Evolutionary conservation across 2,113 vertebrate species (phyloP).

Genomic region (Tetrao urogallus): DNA sequence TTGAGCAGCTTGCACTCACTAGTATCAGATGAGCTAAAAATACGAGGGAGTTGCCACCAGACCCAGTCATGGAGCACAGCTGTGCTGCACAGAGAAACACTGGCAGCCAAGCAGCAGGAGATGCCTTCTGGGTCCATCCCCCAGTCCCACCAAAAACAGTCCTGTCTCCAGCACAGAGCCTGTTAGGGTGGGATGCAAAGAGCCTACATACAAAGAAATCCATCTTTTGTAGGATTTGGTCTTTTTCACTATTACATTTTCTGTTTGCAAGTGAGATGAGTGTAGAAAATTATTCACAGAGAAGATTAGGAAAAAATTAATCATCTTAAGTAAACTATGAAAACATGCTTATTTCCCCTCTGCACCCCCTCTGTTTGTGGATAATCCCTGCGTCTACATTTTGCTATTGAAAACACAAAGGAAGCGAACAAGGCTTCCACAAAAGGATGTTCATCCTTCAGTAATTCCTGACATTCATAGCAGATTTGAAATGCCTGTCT

Average conservation of each 20-base stretch:
- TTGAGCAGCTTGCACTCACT: neutral
- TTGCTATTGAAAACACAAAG: conserved; percentile 7
- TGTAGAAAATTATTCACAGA: neutral
- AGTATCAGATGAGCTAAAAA: neutral
- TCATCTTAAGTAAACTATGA: neutral
- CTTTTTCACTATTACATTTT: neutral
- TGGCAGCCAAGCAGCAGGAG: neutral
- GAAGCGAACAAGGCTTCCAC: neutral
- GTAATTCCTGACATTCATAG: conserved; percentile 32
- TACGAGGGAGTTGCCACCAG: neutral
- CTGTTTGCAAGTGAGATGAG: neutral
- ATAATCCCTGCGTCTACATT: neutral
- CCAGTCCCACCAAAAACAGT: neutral
- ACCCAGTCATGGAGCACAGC: neutral
- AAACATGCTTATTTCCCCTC: neutral
- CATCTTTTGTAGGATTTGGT: neutral
- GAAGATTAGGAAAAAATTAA: neutral
- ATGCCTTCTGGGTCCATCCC: neutral
- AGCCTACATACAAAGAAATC: neutral
- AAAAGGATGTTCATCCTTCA: conserved; percentile 41
- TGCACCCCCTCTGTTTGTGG: rapidly evolving
- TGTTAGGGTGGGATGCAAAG: neutral
- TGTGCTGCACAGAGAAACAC: neutral
- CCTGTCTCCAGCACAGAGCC: neutral
- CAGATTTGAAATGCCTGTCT: neutral